Conservation (phyloP, 1,140 invertebrate genomes). For the Lasioglossum baleicum region DNA sequence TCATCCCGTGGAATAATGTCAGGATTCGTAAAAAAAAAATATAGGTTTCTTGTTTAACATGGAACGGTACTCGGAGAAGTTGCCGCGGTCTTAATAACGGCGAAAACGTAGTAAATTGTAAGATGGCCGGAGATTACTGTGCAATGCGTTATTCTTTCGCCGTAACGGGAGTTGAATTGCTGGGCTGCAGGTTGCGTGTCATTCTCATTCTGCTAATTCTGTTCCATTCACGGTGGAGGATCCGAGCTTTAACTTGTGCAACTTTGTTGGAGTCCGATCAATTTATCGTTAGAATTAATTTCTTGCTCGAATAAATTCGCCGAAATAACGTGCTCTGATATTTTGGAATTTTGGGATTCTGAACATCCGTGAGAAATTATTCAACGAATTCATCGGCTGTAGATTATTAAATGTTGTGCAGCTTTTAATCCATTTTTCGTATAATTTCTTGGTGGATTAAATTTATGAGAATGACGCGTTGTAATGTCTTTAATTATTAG, state of each 20-base stretch:
- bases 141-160: conserved; percentile 53
- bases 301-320: too few relatives aligned
- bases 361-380: too few relatives aligned
- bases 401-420: too few relatives aligned
- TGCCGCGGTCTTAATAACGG: conserved; percentile 51
- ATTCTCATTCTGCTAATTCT: conserved; percentile 59
- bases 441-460: too few relatives aligned
- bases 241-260: background rate
- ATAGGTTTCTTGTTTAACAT: conserved; percentile 40
- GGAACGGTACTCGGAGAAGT: conserved; percentile 44
- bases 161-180: conserved; percentile 61
- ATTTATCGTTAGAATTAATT: too few relatives aligned
- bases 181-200: conserved; percentile 55
- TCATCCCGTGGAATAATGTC: background rate
- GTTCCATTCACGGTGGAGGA: conserved; percentile 38
- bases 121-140: conserved; percentile 38
- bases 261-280: background rate
- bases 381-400: too few relatives aligned
- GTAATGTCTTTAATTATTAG: too few relatives aligned
- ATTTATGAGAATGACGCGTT: too few relatives aligned
- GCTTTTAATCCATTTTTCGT: too few relatives aligned
- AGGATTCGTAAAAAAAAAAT: conserved; percentile 10
- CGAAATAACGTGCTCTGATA: too few relatives aligned
- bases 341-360: too few relatives aligned
- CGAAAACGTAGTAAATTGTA: conserved; percentile 52